phyloP scores from a whole-genome alignment of 1,140 invertebrate species.

The Steinernema khuongi region DNA sequence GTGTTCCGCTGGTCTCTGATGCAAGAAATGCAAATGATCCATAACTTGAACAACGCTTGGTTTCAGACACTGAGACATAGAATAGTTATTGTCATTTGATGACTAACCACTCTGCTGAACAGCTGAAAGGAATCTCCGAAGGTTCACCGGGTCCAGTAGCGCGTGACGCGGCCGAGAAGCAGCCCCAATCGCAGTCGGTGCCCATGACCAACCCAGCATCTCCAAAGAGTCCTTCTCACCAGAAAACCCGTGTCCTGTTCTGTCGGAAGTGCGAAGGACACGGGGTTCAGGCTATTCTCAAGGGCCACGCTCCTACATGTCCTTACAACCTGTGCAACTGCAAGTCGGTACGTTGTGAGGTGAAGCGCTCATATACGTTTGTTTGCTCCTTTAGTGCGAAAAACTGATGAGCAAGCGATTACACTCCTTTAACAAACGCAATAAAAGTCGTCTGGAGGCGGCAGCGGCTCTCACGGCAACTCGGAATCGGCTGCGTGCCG shows the following conservation, averaged over 20 bases:
- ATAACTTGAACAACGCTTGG: neutral
- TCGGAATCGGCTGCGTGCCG: conserved; percentile 14
- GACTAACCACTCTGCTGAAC: conserved; percentile 4
- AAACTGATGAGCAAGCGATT: conserved; percentile 40
- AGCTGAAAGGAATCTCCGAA: conserved; percentile 8
- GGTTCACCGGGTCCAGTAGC: neutral
- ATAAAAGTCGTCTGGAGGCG: conserved; percentile 37
- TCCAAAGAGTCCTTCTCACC: neutral
- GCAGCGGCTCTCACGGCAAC: conserved; percentile 28
- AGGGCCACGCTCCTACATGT: conserved; percentile 40
- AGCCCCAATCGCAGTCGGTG: neutral
- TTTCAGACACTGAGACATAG: neutral
- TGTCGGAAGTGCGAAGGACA: conserved; percentile 43
- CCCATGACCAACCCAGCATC: neutral
- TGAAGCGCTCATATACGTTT: neutral
- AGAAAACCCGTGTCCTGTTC: conserved; percentile 36
- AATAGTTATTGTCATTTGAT: neutral
- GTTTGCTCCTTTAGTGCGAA: conserved; percentile 35
- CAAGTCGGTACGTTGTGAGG: conserved; percentile 37
- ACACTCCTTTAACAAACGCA: conserved; percentile 42
- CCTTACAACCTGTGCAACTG: conserved; percentile 44
- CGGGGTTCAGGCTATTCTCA: conserved; percentile 39
- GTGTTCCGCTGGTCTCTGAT: too few relatives aligned
- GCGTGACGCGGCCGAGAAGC: neutral
- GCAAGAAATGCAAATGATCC: neutral